These are phyloP conservation scores for Drosophila arizonae DNA, from an alignment of 1,140 invertebrate species.

Conservation along the genomic window DNA sequence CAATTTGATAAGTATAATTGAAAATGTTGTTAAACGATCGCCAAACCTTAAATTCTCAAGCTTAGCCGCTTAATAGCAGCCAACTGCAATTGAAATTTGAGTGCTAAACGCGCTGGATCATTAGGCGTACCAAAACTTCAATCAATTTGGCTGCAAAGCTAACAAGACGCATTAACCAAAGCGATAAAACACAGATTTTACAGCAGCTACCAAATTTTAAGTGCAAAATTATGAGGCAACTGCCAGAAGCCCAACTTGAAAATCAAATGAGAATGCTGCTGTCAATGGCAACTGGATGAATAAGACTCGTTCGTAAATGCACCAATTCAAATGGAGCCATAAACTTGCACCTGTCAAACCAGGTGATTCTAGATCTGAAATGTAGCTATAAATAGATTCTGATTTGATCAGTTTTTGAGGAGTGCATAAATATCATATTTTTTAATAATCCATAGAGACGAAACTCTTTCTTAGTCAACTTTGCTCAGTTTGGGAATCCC, in stretches of 20 bases:
- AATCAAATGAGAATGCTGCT: background rate
- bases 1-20: constrained; percentile 10
- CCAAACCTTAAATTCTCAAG: constrained; percentile 10
- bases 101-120: background rate
- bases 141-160: background rate
- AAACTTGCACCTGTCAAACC: too few species aligned
- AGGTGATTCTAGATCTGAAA: too few species aligned
- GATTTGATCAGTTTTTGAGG: too few species aligned
- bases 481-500: too few species aligned
- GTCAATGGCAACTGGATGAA: too few species aligned
- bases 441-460: too few species aligned
- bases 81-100: background rate
- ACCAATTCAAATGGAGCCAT: too few species aligned
- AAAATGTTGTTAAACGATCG: constrained; percentile 1
- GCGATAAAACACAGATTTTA: background rate
- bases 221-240: background rate
- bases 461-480: too few species aligned
- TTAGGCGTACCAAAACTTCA: background rate
- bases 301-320: too few species aligned
- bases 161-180: background rate
- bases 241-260: too few species aligned
- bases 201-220: background rate
- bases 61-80: background rate
- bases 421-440: too few species aligned
- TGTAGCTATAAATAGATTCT: too few species aligned